These are phyloP conservation scores for Rhodophaea formosa DNA, from an alignment of 2,888 invertebrate species.

Conservation along the genomic window DNA sequence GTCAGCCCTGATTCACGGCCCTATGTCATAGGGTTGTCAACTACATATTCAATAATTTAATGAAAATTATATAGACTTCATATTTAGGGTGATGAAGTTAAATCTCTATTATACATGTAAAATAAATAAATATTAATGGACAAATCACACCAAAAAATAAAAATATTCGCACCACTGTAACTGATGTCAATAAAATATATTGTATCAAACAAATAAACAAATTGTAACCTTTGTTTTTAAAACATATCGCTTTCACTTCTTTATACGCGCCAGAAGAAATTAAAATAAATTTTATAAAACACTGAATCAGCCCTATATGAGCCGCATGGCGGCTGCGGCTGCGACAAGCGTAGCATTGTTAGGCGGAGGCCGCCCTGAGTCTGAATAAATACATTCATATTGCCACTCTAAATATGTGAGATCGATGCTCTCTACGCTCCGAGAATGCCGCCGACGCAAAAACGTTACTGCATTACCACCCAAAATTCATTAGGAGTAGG, in stretches of 20 bases:
- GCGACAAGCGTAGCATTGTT: slow-evolving; percentile 80
- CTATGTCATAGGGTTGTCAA: slow-evolving; percentile 52
- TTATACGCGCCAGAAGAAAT: no score
- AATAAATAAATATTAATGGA: no score
- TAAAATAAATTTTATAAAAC: not conserved
- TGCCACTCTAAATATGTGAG: slow-evolving; percentile 77
- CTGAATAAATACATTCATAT: slow-evolving; percentile 82
- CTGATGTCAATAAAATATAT: no score
- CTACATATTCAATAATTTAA: not conserved
- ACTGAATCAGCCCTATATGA: slow-evolving; percentile 51
- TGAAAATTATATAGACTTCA: no score
- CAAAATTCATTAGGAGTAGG: slow-evolving; percentile 26
- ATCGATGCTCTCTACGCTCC: slow-evolving; percentile 49
- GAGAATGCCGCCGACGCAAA: slow-evolving; percentile 47
- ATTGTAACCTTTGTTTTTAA: no score
- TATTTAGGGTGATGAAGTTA: no score
- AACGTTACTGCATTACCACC: slow-evolving; percentile 33
- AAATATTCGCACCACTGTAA: no score
- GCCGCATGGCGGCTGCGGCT: slow-evolving; percentile 58
- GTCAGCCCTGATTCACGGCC: slow-evolving; percentile 77
- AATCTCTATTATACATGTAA: no score
- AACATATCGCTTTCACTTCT: no score
- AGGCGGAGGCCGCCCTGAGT: slow-evolving; percentile 72
- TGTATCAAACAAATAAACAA: no score
- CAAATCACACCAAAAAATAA: no score